Evolutionary conservation across 2,797 vertebrate genomes (phyloP).

Genomic region (Okamejei kenojei): DNA sequence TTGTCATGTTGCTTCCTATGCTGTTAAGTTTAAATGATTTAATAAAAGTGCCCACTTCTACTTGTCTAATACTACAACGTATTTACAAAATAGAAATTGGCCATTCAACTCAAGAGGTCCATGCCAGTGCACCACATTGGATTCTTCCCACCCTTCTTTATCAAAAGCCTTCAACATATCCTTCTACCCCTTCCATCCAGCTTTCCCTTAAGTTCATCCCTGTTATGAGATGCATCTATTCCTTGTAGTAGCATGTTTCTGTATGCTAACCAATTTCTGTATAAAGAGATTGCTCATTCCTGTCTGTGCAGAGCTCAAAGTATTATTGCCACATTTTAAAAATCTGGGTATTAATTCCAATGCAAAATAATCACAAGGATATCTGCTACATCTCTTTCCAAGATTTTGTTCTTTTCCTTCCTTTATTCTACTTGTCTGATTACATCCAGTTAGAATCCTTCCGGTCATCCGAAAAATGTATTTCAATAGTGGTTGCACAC

Average conservation of each 20-base stretch:
- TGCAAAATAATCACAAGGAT: not conserved
- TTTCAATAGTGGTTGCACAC: not conserved
- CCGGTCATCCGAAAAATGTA: not conserved
- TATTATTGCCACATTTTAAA: not conserved
- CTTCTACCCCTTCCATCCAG: not conserved
- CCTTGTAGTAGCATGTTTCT: not conserved
- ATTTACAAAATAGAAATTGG: not conserved
- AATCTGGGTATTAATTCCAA: not conserved
- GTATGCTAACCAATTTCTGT: not conserved
- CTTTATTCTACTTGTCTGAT: not conserved
- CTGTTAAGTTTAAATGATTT: not conserved
- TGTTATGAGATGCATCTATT: not conserved
- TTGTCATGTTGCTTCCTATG: not conserved
- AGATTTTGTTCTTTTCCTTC: not conserved
- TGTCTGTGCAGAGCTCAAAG: not conserved
- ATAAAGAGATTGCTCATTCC: not conserved
- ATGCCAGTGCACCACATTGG: not conserved
- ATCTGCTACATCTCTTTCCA: not conserved
- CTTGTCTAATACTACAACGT: not conserved
- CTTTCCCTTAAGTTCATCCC: too few relatives aligned
- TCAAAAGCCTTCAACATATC: not conserved
- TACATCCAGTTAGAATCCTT: not conserved
- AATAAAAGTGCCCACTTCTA: not conserved
- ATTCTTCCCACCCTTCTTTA: not conserved
- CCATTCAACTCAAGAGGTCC: not conserved